Base-by-base conservation (phyloP, 2,797 vertebrate species). In the Galago senegalensis region DNA sequence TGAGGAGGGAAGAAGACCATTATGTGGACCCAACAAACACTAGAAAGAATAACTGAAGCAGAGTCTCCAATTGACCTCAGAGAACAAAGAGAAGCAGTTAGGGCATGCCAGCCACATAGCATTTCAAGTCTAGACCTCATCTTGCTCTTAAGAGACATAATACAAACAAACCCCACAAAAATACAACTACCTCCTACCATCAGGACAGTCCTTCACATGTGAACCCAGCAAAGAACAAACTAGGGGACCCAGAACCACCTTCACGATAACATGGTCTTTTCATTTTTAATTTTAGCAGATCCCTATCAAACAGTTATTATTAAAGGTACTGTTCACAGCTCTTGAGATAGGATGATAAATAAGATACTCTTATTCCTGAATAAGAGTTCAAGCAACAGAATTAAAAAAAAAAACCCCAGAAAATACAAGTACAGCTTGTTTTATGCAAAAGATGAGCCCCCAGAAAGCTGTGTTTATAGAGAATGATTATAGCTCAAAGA, bases 401-500 rank as follows among this genome's bases (percentile, higher is more conserved):
- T 82, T 90, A 75, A 91, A 93, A 75, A n/a, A 77, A 88, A 81
- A 79, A 91, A 93, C 70, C 5, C 40, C 12, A 84, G 70, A 76
- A 34, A 90, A 87, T 84, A 89, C 25, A 70, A 76, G 37, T 37
- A 10, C 14, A 63, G 27, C 70, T 88, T 60, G 90, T 43, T 95
- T 93, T 53, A 13, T 83, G 46, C 16, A 93, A 77, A 21, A 37
- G 43, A 43, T 37, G 72, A 79, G 25, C 63, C n/a, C 40, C 49
- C 14, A 20, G 87, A 93, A 80, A 84, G 69, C 34, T 70, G 4
- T 94, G 46, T 93, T 95, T 84, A 58, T 81, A 91, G 49, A 86
- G 49, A 87, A 77, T 9, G 5, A 65, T 37, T 63, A 84, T 23
- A 96, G 94, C 85, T 85, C 40, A 87, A 96, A 96, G n/a, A 5